phyloP scores from a whole-genome alignment of 2,797 vertebrate species.

The Pseudopleuronectes americanus region DNA sequence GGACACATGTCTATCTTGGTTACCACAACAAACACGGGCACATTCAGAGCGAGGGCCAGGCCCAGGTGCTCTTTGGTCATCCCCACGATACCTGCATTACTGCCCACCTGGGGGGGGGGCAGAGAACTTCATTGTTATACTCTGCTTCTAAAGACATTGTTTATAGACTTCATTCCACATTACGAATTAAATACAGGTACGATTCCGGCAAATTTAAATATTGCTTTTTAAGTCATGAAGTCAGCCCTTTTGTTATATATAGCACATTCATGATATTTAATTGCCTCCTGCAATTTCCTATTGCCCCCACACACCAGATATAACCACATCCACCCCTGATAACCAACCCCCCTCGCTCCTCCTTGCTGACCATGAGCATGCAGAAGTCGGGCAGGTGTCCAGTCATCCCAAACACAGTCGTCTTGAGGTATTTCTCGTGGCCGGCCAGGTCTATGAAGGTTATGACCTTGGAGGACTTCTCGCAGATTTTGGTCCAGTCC shows the following conservation, averaged over 20 bases:
- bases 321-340: neutral
- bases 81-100: constrained; percentile 96
- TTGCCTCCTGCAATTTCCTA: neutral
- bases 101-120: constrained; percentile 88
- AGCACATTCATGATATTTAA: no score
- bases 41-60: constrained; percentile 94
- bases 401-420: constrained; percentile 97
- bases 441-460: constrained; percentile 98
- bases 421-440: constrained; percentile 98
- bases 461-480: constrained; percentile 97
- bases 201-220: no score
- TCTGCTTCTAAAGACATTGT: neutral
- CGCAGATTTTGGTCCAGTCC: constrained; percentile 98
- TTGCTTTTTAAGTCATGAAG: no score
- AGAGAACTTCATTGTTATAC: neutral
- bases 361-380: constrained; percentile 95
- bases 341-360: no score
- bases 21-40: constrained; percentile 97
- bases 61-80: constrained; percentile 99
- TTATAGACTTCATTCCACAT: neutral
- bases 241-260: no score
- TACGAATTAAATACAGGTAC: neutral
- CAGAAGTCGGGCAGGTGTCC: constrained; percentile 98
- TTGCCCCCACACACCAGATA: neutral
- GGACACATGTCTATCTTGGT: constrained; percentile 99